Evolutionary conservation across 2,797 vertebrate genomes (phyloP), one percentile per base, ranked within the genome.

Genomic region (Diceros bicornis): DNA sequence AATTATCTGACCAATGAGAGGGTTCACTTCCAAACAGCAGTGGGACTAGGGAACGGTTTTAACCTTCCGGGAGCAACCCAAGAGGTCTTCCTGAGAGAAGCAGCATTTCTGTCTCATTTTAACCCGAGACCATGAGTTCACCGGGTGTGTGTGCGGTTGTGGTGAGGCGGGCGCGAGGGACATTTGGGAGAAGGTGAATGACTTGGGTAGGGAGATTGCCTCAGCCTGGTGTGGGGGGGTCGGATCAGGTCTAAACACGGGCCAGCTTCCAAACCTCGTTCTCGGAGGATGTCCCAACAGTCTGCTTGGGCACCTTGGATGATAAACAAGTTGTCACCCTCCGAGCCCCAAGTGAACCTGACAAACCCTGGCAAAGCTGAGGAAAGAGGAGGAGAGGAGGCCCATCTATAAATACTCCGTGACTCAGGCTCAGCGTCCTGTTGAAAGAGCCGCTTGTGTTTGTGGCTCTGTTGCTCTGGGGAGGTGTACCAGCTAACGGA

Each of bases 301-400:
- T 64, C 75, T 71, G 81, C 94, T 89, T 97, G 95, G 97, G 94
- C 84, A 97, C 93, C 93, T 94, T 96, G 91, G 86, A 97, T 7
- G 74, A 98, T 98, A 98, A 99, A 98, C 98, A 98, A 75, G 96
- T 97, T 98, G 97, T 88, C 11, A 77, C 98, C 98, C 96, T 98
- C 87, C 0, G 0, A 71, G 91, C 92, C 5, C 97, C 25, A 78
- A 34, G 85, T 97, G 94, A 98, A 95, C 89, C 96, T 96, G 98
- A 92, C 78, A 95, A 98, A 97, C 79, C 69, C 18, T 93, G 98
- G 98, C 98, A 88, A 78, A 83, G n/a, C 92, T 20, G 0, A 85
- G 69, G 83, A 23, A 0, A 85, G 69, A 81, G 20, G 50, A 52
- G 50, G 50, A 81, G 14, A 23, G 21, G 62, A 84, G 93, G 12